Conservation (phyloP, 2,113 vertebrate species). For the Hyperopisus bebe region DNA sequence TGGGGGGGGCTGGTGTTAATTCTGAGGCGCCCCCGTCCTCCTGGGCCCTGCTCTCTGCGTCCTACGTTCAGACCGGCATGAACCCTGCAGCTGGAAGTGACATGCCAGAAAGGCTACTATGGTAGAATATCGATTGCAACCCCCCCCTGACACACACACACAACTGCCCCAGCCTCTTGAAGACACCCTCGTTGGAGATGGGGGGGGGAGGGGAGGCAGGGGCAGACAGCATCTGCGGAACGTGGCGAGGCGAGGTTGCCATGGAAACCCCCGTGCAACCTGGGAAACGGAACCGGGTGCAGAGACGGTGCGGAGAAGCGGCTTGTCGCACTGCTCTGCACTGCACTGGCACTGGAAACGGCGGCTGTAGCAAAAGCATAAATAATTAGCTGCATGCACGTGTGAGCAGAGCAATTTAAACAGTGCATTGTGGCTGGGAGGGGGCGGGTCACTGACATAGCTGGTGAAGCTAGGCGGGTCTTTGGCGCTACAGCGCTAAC, state of each 20-base stretch:
- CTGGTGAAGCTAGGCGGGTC: neutral
- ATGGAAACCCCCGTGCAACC: constrained; percentile 2
- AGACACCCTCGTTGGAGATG: neutral
- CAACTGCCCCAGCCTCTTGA: neutral
- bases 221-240: neutral
- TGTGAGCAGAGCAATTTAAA: neutral
- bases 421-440: neutral
- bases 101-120: neutral
- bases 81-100: neutral
- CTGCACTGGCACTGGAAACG: neutral
- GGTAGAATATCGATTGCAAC: neutral
- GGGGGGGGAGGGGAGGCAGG: neutral
- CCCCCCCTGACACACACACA: neutral
- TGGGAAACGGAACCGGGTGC: neutral
- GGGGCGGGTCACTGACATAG: neutral
- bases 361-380: neutral
- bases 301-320: neutral
- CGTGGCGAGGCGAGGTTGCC: neutral
- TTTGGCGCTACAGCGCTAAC: neutral
- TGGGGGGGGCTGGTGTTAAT: neutral
- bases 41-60: neutral
- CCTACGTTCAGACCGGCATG: neutral
- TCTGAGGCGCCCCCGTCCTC: neutral
- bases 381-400: neutral
- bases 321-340: neutral